Evolutionary conservation across 1,140 invertebrate genomes (phyloP), one percentile per base, ranked within the genome.

Genomic region (Saxidomus purpurata): DNA sequence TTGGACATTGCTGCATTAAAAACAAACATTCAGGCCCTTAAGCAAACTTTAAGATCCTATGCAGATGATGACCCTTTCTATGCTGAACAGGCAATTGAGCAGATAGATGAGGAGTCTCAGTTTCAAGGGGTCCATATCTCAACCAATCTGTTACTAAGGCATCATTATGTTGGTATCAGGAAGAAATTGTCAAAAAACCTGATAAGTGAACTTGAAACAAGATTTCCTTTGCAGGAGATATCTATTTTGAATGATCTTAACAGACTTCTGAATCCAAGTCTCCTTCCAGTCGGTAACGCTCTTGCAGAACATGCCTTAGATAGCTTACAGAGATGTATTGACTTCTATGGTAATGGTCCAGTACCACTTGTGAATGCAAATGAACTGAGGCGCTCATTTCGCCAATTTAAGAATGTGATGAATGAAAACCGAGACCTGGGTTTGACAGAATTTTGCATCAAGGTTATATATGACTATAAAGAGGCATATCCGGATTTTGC

Each of bases 371-470:
- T 77, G 38, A 77, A 77, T 77, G 74, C 74, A 40, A 49, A 43
- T 77, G 36, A 77, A 77, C 74, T 77, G 11, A 77, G 36, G n/a
- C 36, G 43, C 74, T 77, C 36, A 77, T 77, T 77, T 47, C 13
- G 43, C n/a, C 74, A 77, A 49, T 77, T 43, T 77, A 77, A 77
- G 38, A 49, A 43, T 77, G 74, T 77, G 8, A 77, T 77, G 74
- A 77, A 43, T 49, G 43, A 77, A 77, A 77, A 77, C 43, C 8
- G 74, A 77, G 9, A 77, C 38, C 17, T 49, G 8, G 43, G 74
- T 43, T 77, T 77, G 36, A 77, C 13, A 43, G 74, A 77, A 77
- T 77, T 77, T 77, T 77, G 74, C 38, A 43, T 77, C 74, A 43
- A 77, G 19, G 74, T 77, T 19, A 77, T 77, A 19, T 43, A 77